phyloP scores from a whole-genome alignment of 2,113 vertebrate genomes.

The Antechinus flavipes region DNA sequence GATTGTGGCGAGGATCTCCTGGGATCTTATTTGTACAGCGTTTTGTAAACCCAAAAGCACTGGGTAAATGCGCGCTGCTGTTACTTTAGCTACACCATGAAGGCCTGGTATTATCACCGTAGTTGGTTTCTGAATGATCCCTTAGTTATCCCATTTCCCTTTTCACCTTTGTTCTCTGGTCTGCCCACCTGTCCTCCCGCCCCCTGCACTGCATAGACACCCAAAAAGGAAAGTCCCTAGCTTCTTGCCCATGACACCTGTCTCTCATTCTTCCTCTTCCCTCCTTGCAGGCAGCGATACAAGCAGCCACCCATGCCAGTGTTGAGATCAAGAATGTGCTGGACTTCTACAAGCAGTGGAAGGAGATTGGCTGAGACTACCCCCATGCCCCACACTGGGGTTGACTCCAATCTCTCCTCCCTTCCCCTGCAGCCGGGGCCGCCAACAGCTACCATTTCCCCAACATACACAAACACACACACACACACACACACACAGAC shows the following conservation, averaged over 20 bases:
- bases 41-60: neutral
- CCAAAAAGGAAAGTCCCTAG: neutral
- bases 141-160: neutral
- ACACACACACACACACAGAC: conserved; percentile 16
- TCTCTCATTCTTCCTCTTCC: no score
- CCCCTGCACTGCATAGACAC: neutral
- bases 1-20: no score
- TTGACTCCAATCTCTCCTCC: conserved; percentile 74
- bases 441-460: conserved; percentile 87
- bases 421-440: conserved; percentile 73
- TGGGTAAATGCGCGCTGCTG: neutral
- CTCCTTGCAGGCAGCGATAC: conserved; percentile 89
- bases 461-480: conserved; percentile 74
- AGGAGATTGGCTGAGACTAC: conserved; percentile 96
- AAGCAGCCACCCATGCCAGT: conserved; percentile 89
- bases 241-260: neutral
- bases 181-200: neutral
- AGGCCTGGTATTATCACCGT: neutral
- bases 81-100: neutral
- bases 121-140: neutral
- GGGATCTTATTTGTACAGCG: neutral
- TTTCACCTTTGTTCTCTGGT: neutral
- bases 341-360: conserved; percentile 99
- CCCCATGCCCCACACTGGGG: conserved; percentile 66
- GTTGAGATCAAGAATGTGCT: conserved; percentile 95